Percentiles rank a stretch among this genome's conserved stretches.
These are phyloP conservation scores for Neosilurus mollespiculum DNA, from an alignment of 2,797 vertebrate genomes.

Conservation along the genomic window DNA sequence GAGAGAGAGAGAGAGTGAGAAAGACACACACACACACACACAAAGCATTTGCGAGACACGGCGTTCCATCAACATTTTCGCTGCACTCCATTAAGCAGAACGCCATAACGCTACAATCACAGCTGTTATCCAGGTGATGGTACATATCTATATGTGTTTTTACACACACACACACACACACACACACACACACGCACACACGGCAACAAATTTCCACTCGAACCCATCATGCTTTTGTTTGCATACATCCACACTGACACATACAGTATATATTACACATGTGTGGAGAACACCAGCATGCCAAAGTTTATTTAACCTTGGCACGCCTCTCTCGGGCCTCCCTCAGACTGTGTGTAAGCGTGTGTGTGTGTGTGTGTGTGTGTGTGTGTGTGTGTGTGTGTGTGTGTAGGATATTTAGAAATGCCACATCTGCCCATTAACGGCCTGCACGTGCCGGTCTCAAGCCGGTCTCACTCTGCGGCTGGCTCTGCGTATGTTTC, in stretches of 20 bases:
- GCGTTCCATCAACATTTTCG: not conserved
- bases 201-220: not conserved
- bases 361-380: not conserved
- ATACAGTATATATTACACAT: not conserved
- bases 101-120: not conserved
- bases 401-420: constrained; percentile 50
- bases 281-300: not conserved
- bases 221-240: not conserved
- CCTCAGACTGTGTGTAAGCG: constrained; percentile 6
- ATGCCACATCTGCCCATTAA: constrained; percentile 53
- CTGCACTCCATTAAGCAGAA: not conserved
- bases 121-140: constrained; percentile 36
- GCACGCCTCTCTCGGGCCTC: not conserved
- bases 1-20: not conserved
- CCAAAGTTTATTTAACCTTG: constrained; percentile 45
- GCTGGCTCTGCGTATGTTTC: constrained; percentile 10
- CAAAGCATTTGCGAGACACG: not conserved
- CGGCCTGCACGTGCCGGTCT: constrained; percentile 31
- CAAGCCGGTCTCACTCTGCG: constrained; percentile 27
- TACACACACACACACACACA: not conserved
- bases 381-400: not conserved
- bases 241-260: constrained; percentile 16
- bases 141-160: not conserved
- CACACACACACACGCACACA: not conserved
- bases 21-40: too few species aligned